Evolutionary conservation across 2,797 vertebrate species (phyloP).

Genomic region (Rhincodon typus): DNA sequence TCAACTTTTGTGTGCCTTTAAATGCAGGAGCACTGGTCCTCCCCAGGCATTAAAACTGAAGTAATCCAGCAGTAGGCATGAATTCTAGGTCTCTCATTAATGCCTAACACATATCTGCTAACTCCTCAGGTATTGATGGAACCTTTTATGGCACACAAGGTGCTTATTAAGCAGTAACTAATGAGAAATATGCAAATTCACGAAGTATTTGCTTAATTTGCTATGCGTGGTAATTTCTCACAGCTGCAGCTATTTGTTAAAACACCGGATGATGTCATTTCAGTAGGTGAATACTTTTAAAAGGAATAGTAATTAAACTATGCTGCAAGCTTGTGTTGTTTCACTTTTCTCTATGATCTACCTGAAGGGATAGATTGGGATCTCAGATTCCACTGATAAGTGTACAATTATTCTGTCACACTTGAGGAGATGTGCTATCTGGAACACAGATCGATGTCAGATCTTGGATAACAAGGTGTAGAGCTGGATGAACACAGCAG

Average conservation of each 20-base stretch:
- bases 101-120: background rate
- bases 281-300: background rate
- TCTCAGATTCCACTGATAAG: background rate
- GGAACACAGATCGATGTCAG: background rate
- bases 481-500: too few species aligned
- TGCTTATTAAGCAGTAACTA: background rate
- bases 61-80: background rate
- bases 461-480: background rate
- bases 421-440: background rate
- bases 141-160: background rate
- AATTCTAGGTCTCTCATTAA: background rate
- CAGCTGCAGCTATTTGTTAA: background rate
- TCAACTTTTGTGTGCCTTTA: background rate
- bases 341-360: background rate
- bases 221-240: background rate
- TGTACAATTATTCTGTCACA: background rate
- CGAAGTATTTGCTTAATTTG: background rate
- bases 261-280: background rate
- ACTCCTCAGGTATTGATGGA: background rate
- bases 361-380: background rate
- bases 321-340: background rate
- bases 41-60: background rate
- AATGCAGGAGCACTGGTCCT: background rate
- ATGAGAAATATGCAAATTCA: background rate
- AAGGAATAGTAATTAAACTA: background rate